Evolutionary conservation across 35 echinoderm and acorn worm genomes (phyloP).

Genomic region (Acanthaster planci): DNA sequence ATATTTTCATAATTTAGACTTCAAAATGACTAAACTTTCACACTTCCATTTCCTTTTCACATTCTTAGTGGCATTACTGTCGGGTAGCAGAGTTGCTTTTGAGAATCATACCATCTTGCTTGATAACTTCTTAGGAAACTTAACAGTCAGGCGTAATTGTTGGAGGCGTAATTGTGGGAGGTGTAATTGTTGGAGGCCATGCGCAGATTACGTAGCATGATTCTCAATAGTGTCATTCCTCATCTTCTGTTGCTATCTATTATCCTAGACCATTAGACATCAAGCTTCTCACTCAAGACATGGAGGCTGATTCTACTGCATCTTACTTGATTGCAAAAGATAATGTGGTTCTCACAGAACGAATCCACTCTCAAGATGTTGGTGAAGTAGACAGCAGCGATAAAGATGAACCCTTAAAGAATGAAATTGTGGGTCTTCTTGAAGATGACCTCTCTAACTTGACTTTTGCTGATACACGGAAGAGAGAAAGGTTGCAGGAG

Average conservation of each 20-base stretch:
- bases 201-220: too few species aligned
- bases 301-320: neutral
- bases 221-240: neutral
- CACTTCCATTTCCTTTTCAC: too few species aligned
- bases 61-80: too few species aligned
- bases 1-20: too few species aligned
- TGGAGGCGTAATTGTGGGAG: too few species aligned
- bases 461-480: slow-evolving; percentile 26
- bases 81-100: too few species aligned
- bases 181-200: too few species aligned
- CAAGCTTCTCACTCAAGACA: slow-evolving; percentile 34
- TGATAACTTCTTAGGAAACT: too few species aligned
- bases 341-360: slow-evolving; percentile 2
- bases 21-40: too few species aligned
- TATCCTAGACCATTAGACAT: slow-evolving; percentile 43
- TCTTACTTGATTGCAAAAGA: neutral
- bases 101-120: too few species aligned
- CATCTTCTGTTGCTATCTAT: neutral
- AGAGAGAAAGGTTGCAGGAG: slow-evolving; percentile 18
- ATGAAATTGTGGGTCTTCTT: slow-evolving; percentile 24
- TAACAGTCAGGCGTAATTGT: too few species aligned
- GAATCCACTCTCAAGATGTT: neutral
- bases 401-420: neutral
- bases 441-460: slow-evolving; percentile 47
- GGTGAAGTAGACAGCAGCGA: neutral